These are phyloP conservation scores for Lophura nycthemera DNA, from an alignment of 2,113 vertebrate species.

Conservation along the genomic window DNA sequence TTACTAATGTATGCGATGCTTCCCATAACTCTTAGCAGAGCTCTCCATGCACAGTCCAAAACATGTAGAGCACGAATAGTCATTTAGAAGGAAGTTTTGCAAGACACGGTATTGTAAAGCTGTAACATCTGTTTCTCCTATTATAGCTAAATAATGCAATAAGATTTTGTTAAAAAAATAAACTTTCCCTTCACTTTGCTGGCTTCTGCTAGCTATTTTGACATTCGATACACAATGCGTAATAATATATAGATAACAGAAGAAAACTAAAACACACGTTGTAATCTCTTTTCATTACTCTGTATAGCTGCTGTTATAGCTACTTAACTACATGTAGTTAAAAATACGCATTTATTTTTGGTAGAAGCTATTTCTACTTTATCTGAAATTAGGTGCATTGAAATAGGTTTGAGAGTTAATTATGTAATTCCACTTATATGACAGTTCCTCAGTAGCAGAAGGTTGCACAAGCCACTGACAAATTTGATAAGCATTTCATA, in stretches of 20 bases:
- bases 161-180: slow-evolving; percentile 11
- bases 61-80: slow-evolving; percentile 33
- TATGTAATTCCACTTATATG: slow-evolving; percentile 26
- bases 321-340: background rate
- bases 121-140: slow-evolving; percentile 53
- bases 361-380: slow-evolving; percentile 1
- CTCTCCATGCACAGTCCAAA: slow-evolving; percentile 36
- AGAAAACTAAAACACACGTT: background rate
- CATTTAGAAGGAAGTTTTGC: slow-evolving; percentile 43
- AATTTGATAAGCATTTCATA: background rate
- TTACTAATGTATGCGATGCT: slow-evolving; percentile 45
- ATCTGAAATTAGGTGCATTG: slow-evolving; percentile 13
- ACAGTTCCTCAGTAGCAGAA: slow-evolving; percentile 32
- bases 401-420: slow-evolving; percentile 49
- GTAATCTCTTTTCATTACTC: slow-evolving; percentile 18
- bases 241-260: background rate
- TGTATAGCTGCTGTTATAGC: slow-evolving; percentile 18
- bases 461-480: slow-evolving; percentile 34
- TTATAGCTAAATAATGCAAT: background rate
- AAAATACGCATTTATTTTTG: slow-evolving; percentile 41
- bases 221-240: background rate
- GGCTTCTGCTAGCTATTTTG: slow-evolving; percentile 3
- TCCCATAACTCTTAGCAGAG: slow-evolving; percentile 47
- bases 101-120: slow-evolving; percentile 52
- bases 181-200: slow-evolving; percentile 1